Conservation (phyloP, 2,113 vertebrate species). For the Elephas maximus region DNA sequence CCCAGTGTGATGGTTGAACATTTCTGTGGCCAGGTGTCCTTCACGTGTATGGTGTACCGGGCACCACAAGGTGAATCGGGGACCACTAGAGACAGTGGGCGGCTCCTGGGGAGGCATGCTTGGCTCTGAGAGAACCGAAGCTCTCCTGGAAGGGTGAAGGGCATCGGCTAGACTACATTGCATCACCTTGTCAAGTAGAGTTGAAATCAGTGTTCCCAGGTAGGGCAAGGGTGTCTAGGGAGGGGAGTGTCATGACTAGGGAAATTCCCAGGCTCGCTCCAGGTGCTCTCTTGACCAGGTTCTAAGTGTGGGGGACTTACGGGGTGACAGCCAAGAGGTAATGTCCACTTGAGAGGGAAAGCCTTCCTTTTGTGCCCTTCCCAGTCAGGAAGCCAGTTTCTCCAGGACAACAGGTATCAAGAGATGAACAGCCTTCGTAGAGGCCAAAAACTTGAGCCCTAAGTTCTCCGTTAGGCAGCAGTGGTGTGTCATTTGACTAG, state of each 20-base stretch:
- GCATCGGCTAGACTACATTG: background rate
- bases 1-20: background rate
- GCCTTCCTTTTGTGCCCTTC: background rate
- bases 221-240: background rate
- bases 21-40: background rate
- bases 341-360: background rate
- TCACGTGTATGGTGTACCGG: background rate
- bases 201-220: background rate
- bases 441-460: no score
- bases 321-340: background rate
- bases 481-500: no score
- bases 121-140: background rate
- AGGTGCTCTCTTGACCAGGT: background rate
- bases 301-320: background rate
- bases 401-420: background rate
- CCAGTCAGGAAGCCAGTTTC: background rate
- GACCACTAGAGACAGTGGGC: fast-evolving
- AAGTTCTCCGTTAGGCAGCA: no score
- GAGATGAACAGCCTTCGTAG: no score
- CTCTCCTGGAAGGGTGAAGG: background rate
- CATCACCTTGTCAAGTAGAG: background rate
- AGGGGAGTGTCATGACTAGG: background rate
- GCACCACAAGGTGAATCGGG: background rate
- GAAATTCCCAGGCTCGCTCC: background rate
- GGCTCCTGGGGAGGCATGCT: background rate